These are phyloP conservation scores for Nesoenas mayeri DNA, from an alignment of 2,113 vertebrate species.

Conservation along the genomic window DNA sequence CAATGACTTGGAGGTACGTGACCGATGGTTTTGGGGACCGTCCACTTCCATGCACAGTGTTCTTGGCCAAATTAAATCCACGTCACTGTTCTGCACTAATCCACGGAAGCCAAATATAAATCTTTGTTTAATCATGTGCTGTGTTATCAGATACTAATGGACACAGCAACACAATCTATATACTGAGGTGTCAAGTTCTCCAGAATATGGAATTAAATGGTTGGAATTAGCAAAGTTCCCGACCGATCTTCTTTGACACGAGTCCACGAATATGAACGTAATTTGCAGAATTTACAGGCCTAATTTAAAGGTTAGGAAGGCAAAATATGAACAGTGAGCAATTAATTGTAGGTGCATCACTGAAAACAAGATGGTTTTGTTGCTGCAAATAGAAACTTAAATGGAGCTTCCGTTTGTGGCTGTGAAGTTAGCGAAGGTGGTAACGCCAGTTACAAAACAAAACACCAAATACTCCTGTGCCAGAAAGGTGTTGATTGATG, in stretches of 20 bases:
- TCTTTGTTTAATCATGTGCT: background rate
- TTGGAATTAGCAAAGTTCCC: background rate
- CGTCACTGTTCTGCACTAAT: background rate
- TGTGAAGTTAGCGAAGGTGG: background rate
- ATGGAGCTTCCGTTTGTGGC: background rate
- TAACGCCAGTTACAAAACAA: background rate
- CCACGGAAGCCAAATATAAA: background rate
- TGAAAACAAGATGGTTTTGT: background rate
- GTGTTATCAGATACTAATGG: background rate
- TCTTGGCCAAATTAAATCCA: background rate
- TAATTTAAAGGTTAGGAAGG: background rate
- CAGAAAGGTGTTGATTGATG: background rate
- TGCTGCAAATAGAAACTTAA: background rate
- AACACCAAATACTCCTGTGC: background rate
- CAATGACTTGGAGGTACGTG: slow-evolving; percentile 92
- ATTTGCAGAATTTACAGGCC: background rate
- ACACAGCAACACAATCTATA: background rate
- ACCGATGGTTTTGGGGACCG: background rate
- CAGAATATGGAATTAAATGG: background rate
- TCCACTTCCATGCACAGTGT: background rate
- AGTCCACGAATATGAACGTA: background rate
- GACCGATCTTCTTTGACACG: background rate
- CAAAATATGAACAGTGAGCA: background rate
- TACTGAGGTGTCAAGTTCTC: background rate
- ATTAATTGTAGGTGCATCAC: background rate